These are phyloP conservation scores for Arbacia lixula DNA, from an alignment of 53 echinoderm and acorn worm species.

Conservation along the genomic window DNA sequence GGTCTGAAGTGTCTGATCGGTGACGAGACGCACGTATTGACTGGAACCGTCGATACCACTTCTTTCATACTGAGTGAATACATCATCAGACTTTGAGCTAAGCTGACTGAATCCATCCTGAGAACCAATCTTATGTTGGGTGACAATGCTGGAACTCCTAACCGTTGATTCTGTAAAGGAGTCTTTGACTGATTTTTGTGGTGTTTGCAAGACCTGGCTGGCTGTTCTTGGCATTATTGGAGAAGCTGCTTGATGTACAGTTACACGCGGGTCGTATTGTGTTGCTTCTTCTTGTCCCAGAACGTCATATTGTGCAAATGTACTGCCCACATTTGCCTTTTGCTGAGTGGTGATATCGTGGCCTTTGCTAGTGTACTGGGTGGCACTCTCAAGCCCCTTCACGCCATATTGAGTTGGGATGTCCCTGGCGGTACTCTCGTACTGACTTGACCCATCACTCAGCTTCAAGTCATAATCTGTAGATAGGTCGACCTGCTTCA, in stretches of 20 bases:
- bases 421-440: background rate
- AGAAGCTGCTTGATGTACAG: constrained; percentile 15
- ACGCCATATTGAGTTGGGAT: background rate
- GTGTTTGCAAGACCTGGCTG: too few relatives aligned
- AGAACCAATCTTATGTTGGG: too few relatives aligned
- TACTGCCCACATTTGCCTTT: background rate
- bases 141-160: too few relatives aligned
- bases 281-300: background rate
- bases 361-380: background rate
- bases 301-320: background rate
- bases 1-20: constrained; percentile 34
- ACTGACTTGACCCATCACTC: constrained; percentile 3
- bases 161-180: too few relatives aligned
- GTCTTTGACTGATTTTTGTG: too few relatives aligned
- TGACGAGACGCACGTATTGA: constrained; percentile 1
- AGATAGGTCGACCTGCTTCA: background rate
- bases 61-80: too few relatives aligned
- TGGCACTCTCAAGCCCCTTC: background rate
- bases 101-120: too few relatives aligned
- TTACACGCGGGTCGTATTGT: constrained; percentile 15
- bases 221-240: background rate
- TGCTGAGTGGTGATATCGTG: too few relatives aligned
- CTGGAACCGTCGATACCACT: too few relatives aligned
- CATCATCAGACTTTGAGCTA: too few relatives aligned
- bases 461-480: too few relatives aligned